phyloP scores from a whole-genome alignment of 2,797 vertebrate genomes.

The Acridotheres tristis region DNA sequence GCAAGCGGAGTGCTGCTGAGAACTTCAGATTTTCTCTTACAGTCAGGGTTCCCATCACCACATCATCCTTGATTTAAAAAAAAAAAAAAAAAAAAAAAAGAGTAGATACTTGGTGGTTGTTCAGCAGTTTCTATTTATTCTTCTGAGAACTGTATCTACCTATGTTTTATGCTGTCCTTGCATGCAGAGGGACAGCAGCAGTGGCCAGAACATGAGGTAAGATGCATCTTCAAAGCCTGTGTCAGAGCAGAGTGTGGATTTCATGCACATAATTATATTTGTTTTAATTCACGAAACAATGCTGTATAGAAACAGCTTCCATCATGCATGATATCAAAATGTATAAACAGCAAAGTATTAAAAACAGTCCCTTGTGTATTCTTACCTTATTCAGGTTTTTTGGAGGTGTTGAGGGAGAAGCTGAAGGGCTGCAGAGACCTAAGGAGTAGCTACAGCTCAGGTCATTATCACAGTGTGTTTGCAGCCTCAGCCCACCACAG shows the following conservation, averaged over 20 bases:
- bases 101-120: neutral
- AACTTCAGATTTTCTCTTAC: constrained; percentile 95
- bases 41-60: constrained; percentile 94
- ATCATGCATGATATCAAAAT: neutral
- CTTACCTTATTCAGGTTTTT: neutral
- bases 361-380: neutral
- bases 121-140: neutral
- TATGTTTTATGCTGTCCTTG: neutral
- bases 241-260: neutral
- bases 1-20: constrained; percentile 91
- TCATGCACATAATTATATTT: neutral
- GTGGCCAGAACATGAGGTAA: neutral
- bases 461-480: neutral
- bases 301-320: neutral
- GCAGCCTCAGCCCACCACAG: neutral
- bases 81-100: neutral
- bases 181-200: neutral
- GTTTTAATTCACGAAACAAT: neutral
- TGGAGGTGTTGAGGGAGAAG: neutral
- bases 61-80: constrained; percentile 83
- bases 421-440: neutral
- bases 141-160: neutral
- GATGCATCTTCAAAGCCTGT: neutral
- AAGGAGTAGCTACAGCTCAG: neutral
- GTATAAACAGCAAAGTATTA: neutral